phyloP scores from a whole-genome alignment of 2,797 vertebrate species.

The Carcharodon carcharias region DNA sequence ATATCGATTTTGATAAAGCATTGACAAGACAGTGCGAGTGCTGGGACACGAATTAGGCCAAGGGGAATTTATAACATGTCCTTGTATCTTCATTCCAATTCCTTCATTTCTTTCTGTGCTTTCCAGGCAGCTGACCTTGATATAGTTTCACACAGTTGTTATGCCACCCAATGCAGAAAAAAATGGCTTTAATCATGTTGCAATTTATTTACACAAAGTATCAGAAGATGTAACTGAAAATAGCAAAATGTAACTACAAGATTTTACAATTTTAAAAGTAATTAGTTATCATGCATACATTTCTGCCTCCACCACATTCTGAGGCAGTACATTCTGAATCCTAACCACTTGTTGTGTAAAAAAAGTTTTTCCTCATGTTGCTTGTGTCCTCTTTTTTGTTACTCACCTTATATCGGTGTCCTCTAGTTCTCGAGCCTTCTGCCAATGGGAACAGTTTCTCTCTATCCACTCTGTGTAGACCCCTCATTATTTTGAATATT shows the following conservation, averaged over 20 bases:
- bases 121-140: neutral
- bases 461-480: too few species aligned
- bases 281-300: neutral
- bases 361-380: too few species aligned
- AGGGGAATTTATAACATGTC: neutral
- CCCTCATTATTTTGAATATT: too few species aligned
- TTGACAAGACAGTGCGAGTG: neutral
- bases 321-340: too few species aligned
- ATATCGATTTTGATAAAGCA: neutral
- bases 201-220: neutral
- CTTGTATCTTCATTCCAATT: neutral
- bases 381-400: too few species aligned
- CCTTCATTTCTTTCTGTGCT: neutral
- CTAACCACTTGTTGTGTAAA: too few species aligned
- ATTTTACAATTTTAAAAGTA: neutral
- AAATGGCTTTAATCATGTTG: neutral
- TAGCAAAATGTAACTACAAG: neutral
- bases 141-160: neutral
- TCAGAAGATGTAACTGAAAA: neutral
- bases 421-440: too few species aligned
- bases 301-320: neutral
- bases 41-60: neutral
- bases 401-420: too few species aligned
- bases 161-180: neutral
- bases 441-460: too few species aligned